Evolutionary conservation across 2,888 invertebrate genomes (phyloP), one percentile per base, ranked within the genome.

Genomic region (Osedax frankpressi): DNA sequence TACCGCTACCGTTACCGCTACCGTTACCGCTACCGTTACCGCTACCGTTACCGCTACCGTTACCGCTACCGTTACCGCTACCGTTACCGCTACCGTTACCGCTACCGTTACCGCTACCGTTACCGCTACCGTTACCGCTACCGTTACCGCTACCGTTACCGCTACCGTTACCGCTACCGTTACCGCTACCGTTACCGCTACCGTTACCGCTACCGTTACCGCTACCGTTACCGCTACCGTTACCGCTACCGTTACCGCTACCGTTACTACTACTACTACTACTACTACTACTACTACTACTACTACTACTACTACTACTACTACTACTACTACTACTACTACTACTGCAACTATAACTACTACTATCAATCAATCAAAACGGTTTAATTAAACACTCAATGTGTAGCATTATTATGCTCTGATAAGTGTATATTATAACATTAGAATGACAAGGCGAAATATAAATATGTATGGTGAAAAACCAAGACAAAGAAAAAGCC

Each of bases 221-320:
- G 27, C 68, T 68, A 67, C 68, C 27, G 27, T 27, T 67, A 3
- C 68, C 27, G 27, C 68, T 67, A 67, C 68, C 27, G 27, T 27
- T 67, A 67, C 68, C 27, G 27, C 68, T 14, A 67, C 68, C 27
- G 27, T 27, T 67, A 67, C 14, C 27, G 27, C 68, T 67, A 67
- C 68, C 27, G 27, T 27, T 67, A 67, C 68, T 67, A 67, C 68
- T 67, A 67, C 68, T 67, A 67, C 68, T 67, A 67, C 68, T 67
- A 67, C 68, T 67, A 67, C 68, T 67, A 67, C 68, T 67, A 67
- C 68, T 67, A 67, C 68, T 67, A 67, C 68, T 14, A 67, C 68
- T 67, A 67, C 68, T 67, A 67, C 14, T 14, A 67, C 14, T 67
- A 67, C 68, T 67, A 67, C 68, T 67, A 67, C 68, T 67, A 67